Evolutionary conservation across 2,113 vertebrate species (phyloP), one percentile per base, ranked within the genome.

Genomic region (Toxotes chatareus): DNA sequence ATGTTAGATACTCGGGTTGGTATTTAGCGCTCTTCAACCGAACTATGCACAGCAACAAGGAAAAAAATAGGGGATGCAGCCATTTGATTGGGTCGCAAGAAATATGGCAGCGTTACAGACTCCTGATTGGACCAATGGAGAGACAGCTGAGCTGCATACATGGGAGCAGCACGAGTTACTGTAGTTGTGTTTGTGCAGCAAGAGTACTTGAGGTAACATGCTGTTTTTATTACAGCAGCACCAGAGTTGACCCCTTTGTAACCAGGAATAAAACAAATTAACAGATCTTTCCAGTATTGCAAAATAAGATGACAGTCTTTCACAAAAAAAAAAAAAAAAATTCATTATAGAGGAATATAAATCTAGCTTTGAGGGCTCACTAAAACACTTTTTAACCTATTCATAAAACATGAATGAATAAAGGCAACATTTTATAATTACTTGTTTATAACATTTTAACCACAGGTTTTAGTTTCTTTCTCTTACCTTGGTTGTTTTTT

Each of bases 11-110:
- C 92, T 91, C 80, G 87, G 92, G 85, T 90, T 94, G 94, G 94
- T 95, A 93, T 95, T 95, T 94, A 94, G 90, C 85, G 88, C 93
- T 71, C 67, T 53, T 68, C 95, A 95, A 95, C 95, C 95, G 3
- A 96, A 95, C 95, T 94, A 94, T 13, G 89, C 90, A 69, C 90
- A 91, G 89, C 90, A 93, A 89, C 82, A 87, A 73, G 86, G 32
- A 60, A 57, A 19, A 86, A 88, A 88, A 88, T 16, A 80, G 49
- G 71, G 40, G 46, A 78, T 55, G 31, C 80, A 64, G n/a, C n/a
- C 1, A 44, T 86, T 1, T 87, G 82, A 95, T 95, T 95, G 94
- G 95, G 7, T 53, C 0, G 1, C 3, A 10, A 14, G 21, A 62
- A 47, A 72, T 11, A 27, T 49, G 63, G 62, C 13, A 44, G 7